Evolutionary conservation across 2,113 vertebrate genomes (phyloP).

Genomic region (Pandion haliaetus): DNA sequence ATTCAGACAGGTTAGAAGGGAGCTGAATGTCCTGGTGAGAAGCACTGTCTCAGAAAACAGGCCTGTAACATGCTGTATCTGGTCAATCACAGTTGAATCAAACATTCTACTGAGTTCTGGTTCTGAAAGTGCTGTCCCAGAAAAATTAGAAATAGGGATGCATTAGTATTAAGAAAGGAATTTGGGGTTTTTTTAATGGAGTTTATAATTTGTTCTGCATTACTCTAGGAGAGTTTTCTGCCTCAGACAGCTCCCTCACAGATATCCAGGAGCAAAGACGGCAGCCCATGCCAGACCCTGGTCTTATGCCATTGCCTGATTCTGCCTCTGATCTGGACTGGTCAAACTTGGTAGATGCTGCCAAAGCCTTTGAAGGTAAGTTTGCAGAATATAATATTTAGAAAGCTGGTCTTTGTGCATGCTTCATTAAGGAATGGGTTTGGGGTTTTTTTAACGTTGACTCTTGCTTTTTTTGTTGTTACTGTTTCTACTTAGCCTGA

Average conservation of each 20-base stretch:
- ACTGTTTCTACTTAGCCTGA: neutral
- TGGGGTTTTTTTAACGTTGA: neutral
- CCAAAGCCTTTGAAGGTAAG: slow-evolving; percentile 94
- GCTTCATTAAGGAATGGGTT: neutral
- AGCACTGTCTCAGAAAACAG: neutral
- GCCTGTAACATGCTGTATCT: neutral
- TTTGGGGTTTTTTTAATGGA: neutral
- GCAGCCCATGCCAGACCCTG: slow-evolving; percentile 86
- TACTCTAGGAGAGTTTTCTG: slow-evolving; percentile 86
- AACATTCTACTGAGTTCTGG: neutral
- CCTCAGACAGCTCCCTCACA: slow-evolving; percentile 88
- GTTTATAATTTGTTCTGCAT: neutral
- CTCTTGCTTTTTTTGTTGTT: neutral
- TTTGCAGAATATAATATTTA: neutral
- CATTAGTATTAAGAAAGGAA: neutral
- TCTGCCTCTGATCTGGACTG: slow-evolving; percentile 89
- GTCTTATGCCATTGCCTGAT: slow-evolving; percentile 91
- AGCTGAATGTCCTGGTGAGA: neutral
- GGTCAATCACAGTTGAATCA: neutral
- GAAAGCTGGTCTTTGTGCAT: neutral
- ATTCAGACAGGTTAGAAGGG: neutral
- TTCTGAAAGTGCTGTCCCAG: neutral
- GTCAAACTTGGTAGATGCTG: slow-evolving; percentile 93
- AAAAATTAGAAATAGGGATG: neutral
- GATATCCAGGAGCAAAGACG: slow-evolving; percentile 86